Conservation (phyloP, 2,888 invertebrate species). For the Mesodorylaimus sp. region DNA sequence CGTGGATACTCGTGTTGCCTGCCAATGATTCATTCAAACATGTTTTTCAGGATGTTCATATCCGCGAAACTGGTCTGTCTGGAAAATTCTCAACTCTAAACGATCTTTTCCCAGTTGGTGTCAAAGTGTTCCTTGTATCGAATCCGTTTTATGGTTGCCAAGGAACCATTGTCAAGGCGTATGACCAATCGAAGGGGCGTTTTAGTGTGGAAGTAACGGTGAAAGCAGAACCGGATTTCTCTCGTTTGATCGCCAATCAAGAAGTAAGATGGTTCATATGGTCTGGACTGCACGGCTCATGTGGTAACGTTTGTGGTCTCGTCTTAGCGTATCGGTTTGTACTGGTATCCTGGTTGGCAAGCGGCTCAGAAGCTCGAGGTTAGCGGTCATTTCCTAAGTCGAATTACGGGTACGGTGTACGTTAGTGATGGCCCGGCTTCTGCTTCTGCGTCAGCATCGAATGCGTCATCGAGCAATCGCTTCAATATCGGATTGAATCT, state of each 20-base stretch:
- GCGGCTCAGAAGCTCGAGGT: constrained; percentile 37
- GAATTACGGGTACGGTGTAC: constrained; percentile 66
- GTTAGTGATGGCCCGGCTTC: constrained; percentile 32
- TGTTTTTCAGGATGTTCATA: background rate
- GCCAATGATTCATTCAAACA: background rate
- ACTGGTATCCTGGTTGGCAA: constrained; percentile 29
- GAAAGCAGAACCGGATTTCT: constrained; percentile 26
- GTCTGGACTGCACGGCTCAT: no score
- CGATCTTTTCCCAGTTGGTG: constrained; percentile 2
- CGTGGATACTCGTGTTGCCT: no score
- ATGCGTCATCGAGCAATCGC: no score
- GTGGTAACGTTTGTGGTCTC: no score
- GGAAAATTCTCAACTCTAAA: background rate
- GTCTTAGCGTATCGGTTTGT: constrained; percentile 11
- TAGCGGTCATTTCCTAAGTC: constrained; percentile 51
- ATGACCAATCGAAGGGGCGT: background rate
- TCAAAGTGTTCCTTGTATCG: background rate
- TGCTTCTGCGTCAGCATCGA: no score
- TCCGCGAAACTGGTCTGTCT: background rate
- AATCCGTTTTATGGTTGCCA: background rate
- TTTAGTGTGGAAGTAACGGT: constrained; percentile 26
- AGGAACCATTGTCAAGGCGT: background rate
- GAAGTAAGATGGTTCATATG: constrained; percentile 12
- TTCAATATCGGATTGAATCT: constrained; percentile 73
- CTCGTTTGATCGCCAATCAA: constrained; percentile 15